phyloP scores from a whole-genome alignment of 2,888 invertebrate genomes.

The Lycia hirtaria region DNA sequence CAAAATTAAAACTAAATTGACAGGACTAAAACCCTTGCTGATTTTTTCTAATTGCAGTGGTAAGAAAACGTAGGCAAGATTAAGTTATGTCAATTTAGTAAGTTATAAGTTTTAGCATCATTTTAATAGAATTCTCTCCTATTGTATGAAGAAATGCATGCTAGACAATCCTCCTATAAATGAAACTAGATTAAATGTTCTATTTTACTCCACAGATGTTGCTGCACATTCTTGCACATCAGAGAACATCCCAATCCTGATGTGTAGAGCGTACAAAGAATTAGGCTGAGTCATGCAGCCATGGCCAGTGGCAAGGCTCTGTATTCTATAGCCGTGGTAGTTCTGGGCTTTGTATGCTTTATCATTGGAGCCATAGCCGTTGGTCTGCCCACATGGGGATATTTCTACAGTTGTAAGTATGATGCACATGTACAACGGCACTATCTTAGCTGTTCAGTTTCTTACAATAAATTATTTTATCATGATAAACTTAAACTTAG shows the following conservation, averaged over 20 bases:
- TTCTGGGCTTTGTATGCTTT: constrained; percentile 91
- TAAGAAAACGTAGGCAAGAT: no score
- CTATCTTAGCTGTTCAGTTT: neutral
- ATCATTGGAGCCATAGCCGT: constrained; percentile 93
- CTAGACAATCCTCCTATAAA: no score
- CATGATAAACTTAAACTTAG: no score
- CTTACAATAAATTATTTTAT: no score
- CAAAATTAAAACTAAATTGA: no score
- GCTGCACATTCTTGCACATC: constrained; percentile 38
- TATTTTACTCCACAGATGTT: constrained; percentile 59
- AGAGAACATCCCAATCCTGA: constrained; percentile 61
- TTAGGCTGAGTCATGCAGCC: constrained; percentile 82
- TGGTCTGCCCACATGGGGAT: constrained; percentile 94
- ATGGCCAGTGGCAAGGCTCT: constrained; percentile 88
- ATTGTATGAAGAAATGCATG: no score
- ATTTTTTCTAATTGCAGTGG: no score
- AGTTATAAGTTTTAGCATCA: no score
- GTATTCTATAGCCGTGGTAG: constrained; percentile 89
- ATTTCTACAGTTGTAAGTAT: constrained; percentile 90
- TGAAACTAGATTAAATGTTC: neutral
- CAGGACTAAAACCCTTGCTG: no score
- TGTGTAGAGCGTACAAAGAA: constrained; percentile 61
- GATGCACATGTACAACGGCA: neutral
- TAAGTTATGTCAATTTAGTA: no score
- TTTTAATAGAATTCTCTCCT: no score